Conservation (phyloP, 2,797 vertebrate genomes). For the Threskiornis aethiopicus region DNA sequence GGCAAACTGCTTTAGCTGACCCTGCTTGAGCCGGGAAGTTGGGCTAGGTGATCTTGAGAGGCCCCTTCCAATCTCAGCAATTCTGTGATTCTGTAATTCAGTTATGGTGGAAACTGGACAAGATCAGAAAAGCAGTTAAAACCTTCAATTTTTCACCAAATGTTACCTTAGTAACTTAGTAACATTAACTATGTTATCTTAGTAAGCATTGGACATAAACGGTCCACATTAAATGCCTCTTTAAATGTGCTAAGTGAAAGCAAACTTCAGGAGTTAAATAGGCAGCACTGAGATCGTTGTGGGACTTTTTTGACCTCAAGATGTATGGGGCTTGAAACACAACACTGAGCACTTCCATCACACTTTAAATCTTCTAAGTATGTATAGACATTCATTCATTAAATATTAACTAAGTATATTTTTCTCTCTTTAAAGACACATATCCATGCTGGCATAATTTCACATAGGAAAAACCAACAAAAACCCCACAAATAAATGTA, state of each 20-base stretch:
- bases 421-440: background rate
- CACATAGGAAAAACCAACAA: background rate
- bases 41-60: background rate
- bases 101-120: background rate
- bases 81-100: background rate
- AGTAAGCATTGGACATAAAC: background rate
- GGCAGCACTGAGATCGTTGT: background rate
- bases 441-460: background rate
- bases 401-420: background rate
- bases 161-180: too few species aligned
- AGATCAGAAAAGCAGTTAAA: conserved; percentile 1
- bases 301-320: background rate
- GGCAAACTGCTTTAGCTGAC: background rate
- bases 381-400: background rate
- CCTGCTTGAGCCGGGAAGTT: background rate
- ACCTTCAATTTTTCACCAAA: background rate
- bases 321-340: background rate
- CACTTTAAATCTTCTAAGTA: background rate
- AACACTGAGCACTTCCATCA: background rate
- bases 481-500: background rate
- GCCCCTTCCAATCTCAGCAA: background rate
- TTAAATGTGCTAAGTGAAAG: background rate
- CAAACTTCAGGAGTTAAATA: background rate
- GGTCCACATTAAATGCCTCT: background rate
- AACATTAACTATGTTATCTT: background rate